A percentile compares a stretch with the other conserved stretches of the same genome.
Evolutionary conservation across 1,140 invertebrate genomes (phyloP).

Genomic region (Drosophila carrolli): DNA sequence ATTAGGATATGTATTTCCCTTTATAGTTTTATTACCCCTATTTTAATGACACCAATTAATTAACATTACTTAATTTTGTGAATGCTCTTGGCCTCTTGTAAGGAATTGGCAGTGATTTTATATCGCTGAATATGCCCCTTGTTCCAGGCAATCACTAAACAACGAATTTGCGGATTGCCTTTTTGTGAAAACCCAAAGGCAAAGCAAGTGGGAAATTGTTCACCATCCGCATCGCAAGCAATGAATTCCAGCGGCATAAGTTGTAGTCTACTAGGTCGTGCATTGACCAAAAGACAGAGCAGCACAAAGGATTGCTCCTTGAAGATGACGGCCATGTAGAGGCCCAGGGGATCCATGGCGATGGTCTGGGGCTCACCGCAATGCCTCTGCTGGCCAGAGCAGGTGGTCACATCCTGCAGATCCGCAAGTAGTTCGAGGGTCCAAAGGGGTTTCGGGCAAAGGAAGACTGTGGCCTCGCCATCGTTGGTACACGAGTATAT

Average conservation of each 20-base stretch:
- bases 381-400: neutral
- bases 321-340: constrained; percentile 41
- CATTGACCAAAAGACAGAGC: neutral
- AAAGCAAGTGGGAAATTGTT: constrained; percentile 26
- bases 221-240: neutral
- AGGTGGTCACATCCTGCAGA: neutral
- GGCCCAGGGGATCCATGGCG: constrained; percentile 28
- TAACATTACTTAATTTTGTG: neutral
- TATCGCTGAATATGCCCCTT: constrained; percentile 1
- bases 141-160: constrained; percentile 16
- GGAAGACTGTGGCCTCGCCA: neutral
- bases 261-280: too few species aligned
- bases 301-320: constrained; percentile 30
- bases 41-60: neutral
- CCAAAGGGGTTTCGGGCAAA: neutral
- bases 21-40: neutral
- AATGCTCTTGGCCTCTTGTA: neutral
- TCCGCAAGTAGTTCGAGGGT: constrained; percentile 2
- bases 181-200: neutral
- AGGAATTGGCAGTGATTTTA: neutral
- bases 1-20: neutral
- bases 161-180: neutral
- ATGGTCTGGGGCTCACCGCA: constrained; percentile 16
- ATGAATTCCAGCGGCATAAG: constrained; percentile 14
- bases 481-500: constrained; percentile 2